phyloP scores from a whole-genome alignment of 2,888 invertebrate genomes.

The Sphinx pinastri region DNA sequence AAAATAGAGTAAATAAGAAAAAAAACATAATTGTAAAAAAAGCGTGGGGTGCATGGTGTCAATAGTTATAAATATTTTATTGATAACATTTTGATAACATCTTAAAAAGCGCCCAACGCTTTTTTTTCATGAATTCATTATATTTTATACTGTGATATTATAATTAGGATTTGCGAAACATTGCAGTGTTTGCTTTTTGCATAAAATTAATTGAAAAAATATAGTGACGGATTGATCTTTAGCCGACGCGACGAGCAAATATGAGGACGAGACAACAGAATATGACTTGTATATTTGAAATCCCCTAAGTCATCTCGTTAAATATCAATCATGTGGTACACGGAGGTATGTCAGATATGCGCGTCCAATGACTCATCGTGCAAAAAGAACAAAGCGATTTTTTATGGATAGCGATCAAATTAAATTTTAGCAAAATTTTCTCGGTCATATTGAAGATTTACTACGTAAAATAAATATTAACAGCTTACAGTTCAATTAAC shows the following conservation, averaged over 20 bases:
- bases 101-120: too few relatives aligned
- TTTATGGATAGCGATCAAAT: conserved; percentile 12
- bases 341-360: conserved; percentile 41
- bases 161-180: neutral
- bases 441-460: neutral
- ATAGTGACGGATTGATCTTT: conserved; percentile 44
- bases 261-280: conserved; percentile 53
- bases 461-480: neutral
- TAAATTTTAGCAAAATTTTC: conserved; percentile 24
- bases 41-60: too few relatives aligned
- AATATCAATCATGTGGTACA: conserved; percentile 57
- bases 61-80: too few relatives aligned
- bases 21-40: too few relatives aligned
- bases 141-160: neutral
- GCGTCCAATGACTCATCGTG: conserved; percentile 43
- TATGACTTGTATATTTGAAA: conserved; percentile 57
- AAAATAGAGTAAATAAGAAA: too few relatives aligned
- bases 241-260: conserved; percentile 42
- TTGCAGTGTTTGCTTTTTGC: too few relatives aligned
- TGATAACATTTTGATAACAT: too few relatives aligned
- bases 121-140: neutral
- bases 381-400: conserved; percentile 25
- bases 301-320: conserved; percentile 62
- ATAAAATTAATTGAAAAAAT: neutral
- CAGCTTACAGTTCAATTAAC: neutral